These are phyloP conservation scores for Talpa occidentalis DNA, from an alignment of 2,113 vertebrate species.

Conservation along the genomic window DNA sequence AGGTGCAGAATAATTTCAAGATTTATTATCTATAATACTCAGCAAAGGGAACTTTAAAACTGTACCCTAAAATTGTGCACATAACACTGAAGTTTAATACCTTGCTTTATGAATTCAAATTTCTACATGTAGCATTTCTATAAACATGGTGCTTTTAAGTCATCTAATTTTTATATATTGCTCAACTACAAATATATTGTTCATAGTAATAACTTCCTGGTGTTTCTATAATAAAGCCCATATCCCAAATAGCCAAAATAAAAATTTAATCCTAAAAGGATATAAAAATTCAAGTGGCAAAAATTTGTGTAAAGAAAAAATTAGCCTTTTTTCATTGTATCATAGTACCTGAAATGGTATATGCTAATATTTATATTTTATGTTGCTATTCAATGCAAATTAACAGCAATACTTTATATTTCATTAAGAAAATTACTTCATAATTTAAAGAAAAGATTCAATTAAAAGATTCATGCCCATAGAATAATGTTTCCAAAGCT, in stretches of 20 bases:
- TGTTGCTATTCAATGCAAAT: neutral
- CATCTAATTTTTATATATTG: neutral
- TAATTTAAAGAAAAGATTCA: no score
- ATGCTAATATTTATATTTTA: constrained; percentile 18
- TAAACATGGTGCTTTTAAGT: neutral
- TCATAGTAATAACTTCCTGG: neutral
- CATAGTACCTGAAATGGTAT: neutral
- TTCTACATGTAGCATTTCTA: neutral
- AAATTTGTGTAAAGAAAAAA: neutral
- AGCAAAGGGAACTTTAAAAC: neutral
- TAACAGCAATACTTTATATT: constrained; percentile 38
- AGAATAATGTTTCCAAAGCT: neutral
- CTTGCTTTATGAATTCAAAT: constrained; percentile 18
- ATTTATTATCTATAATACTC: neutral
- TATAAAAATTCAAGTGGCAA: constrained; percentile 32
- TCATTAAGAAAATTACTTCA: constrained; percentile 14
- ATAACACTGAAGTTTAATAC: neutral
- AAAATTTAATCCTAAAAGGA: neutral
- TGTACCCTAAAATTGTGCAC: neutral
- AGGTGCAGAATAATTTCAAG: neutral
- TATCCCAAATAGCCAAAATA: neutral
- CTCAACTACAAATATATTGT: neutral
- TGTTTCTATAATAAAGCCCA: neutral
- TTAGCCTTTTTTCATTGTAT: neutral
- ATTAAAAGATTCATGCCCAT: neutral